Conservation (phyloP, 2,113 vertebrate genomes). For the Siniperca chuatsi region DNA sequence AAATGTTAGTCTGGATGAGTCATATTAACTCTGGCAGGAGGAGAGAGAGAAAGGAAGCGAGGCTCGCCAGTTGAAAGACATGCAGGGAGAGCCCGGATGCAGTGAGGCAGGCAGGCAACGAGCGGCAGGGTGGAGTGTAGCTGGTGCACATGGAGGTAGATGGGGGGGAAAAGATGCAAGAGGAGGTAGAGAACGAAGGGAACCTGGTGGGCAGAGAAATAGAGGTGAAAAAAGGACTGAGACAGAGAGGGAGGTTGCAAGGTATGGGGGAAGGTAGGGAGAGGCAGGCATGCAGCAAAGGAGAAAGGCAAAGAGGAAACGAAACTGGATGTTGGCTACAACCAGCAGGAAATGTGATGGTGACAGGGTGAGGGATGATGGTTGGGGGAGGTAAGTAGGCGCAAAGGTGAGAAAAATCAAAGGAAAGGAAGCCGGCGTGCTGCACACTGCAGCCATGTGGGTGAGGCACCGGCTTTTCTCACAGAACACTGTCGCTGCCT, state of each 20-base stretch:
- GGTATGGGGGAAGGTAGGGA: slow-evolving; percentile 56
- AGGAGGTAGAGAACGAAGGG: neutral
- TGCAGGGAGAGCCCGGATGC: slow-evolving; percentile 44
- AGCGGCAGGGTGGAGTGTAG: slow-evolving; percentile 45
- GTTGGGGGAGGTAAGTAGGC: slow-evolving; percentile 36
- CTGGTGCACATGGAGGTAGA: slow-evolving; percentile 30
- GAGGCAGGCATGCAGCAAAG: slow-evolving; percentile 54
- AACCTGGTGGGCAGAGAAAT: neutral
- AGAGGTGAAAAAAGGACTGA: slow-evolving; percentile 34
- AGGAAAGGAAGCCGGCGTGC: slow-evolving; percentile 49
- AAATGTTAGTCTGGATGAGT: slow-evolving; percentile 81
- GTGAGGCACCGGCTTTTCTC: slow-evolving; percentile 77
- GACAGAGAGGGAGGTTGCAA: slow-evolving; percentile 34
- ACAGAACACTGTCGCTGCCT: slow-evolving; percentile 40
- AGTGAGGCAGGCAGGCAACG: slow-evolving; percentile 22
- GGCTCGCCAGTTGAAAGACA: slow-evolving; percentile 48
- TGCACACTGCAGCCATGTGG: slow-evolving; percentile 80
- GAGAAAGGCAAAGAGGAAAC: slow-evolving; percentile 28
- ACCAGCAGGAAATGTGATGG: slow-evolving; percentile 25
- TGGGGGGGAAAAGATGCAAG: slow-evolving; percentile 5
- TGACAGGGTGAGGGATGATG: slow-evolving; percentile 32
- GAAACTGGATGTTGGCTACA: slow-evolving; percentile 15
- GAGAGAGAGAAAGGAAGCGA: slow-evolving; percentile 43
- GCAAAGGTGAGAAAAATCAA: slow-evolving; percentile 25
- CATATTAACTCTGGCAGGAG: slow-evolving; percentile 66